Base-by-base conservation (phyloP, 2,888 invertebrate genomes). In the Nomada fucata region DNA sequence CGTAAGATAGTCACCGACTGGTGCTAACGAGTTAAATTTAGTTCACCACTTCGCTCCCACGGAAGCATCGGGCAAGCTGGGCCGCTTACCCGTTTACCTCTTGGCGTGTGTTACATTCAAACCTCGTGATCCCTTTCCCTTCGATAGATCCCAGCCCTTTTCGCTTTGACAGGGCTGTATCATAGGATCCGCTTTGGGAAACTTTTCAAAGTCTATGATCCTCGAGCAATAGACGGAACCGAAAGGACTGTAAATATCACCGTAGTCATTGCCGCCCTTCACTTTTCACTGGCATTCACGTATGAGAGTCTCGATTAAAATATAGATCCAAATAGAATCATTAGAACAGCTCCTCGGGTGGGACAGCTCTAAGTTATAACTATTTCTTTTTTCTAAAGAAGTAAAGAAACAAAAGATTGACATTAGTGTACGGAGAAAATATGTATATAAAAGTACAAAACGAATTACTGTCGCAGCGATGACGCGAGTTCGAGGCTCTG, bases 21-120 rank as follows among this genome's bases (percentile, higher is more conserved):
- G 74, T 81, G 86, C 85, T 85, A 83, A 83, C 79, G 81, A 85
- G 85, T 85, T 86, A 85, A 81, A 86, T 86, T 86, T 86, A 86
- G 86, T 83, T 67, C 74, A 10, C 69, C 76, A 76, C 69, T 82
- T 84, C 52, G 84, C 79, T 84, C 60, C 84, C 60, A 71, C 84
- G 84, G 71, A 85, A 79, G 71, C 79, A 60, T 59, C 79, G 74
- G 36, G 59, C 63, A 67, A 76, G 76, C 83, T 74, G 76, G 70
- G 79, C 75, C 77, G 79, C 72, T 82, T 76, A 78, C 71, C 69
- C 78, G 68, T 65, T 69, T 50, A 42, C 68, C 78, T 69, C 50
- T 63, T 78, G 63, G 61, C 71, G 55, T 57, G 61, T 42, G 61
- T 18, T 47, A 2, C 59, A 26, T 23, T 36, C 59, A 29, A 75